Evolutionary conservation across 2,888 invertebrate genomes (phyloP), one percentile per base, ranked within the genome.

Genomic region (Noctuana brunneofusca): DNA sequence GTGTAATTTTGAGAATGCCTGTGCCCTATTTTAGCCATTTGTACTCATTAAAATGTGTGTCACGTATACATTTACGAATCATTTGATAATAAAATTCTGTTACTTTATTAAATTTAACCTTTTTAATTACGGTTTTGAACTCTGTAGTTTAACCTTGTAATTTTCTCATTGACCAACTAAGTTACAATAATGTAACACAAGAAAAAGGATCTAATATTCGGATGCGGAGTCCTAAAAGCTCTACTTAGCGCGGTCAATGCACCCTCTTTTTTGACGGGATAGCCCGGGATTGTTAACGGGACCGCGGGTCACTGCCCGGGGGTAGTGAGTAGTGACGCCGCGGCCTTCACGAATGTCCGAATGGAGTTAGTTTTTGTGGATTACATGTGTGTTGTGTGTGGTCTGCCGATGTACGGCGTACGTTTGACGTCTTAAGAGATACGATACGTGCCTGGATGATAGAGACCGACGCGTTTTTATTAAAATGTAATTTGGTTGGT

Each of bases 281-380:
- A 74, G 75, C 78, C 75, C 75, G 69, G 75, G 77, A 74, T 9
- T 14, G 64, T 64, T 75, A 75, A 73, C 70, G 74, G 72, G 70
- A 70, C 63, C 46, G 65, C 20, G 71, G 76, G 77, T 69, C 74
- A 72, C 64, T 69, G 75, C 66, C 72, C 71, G 65, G 69, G 65
- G 32, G 54, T 60, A 18, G 65, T 71, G 71, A 67, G 54, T 60
- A 18, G 65, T 71, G 71, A 67, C 69, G 68, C 64, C 60, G 66
- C 64, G 76, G 71, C 78, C 78, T 78, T 79, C 76, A 65, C 69
- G 69, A 65, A 48, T 48, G 22, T 22, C 48, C 48, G 48, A 48
- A 22, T 35, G 35, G 14, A 35, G n/a, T 24, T 3, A 4, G 35
- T 8, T 3, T 35, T 35, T 35, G n/a, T 35, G 35, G 35, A 24